Evolutionary conservation across 2,888 invertebrate genomes (phyloP).

Genomic region (Synergus umbraculus): DNA sequence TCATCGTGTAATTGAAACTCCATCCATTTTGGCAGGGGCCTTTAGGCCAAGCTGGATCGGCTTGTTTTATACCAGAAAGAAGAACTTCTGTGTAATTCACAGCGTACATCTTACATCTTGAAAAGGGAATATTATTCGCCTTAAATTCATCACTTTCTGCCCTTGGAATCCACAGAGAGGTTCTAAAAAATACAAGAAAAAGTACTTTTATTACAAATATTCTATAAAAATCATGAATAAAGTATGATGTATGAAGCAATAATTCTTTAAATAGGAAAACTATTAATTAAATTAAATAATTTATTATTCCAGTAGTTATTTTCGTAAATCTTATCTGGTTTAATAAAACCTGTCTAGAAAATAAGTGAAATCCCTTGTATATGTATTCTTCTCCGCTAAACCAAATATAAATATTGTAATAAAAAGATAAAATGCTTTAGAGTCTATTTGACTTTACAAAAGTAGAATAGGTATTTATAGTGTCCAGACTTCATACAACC

Average conservation of each 20-base stretch:
- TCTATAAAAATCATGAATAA: not conserved
- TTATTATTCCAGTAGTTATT: no score
- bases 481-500: no score
- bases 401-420: no score
- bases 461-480: no score
- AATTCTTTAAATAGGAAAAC: not conserved
- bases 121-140: slow-evolving; percentile 78
- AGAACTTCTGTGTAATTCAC: slow-evolving; percentile 85
- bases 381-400: no score
- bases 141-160: slow-evolving; percentile 67
- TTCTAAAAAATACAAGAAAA: slow-evolving; percentile 77
- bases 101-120: slow-evolving; percentile 87
- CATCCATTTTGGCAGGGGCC: slow-evolving; percentile 86
- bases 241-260: no score
- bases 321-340: no score
- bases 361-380: no score
- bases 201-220: not conserved
- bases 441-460: no score
- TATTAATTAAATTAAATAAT: no score
- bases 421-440: no score
- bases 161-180: slow-evolving; percentile 85
- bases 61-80: slow-evolving; percentile 79
- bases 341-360: no score
- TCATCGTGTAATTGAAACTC: slow-evolving; percentile 89
- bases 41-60: slow-evolving; percentile 85